Percentiles rank a stretch among this genome's conserved stretches.
These are phyloP conservation scores for Zaprionus davidi DNA, from an alignment of 1,140 invertebrate species.

Conservation along the genomic window DNA sequence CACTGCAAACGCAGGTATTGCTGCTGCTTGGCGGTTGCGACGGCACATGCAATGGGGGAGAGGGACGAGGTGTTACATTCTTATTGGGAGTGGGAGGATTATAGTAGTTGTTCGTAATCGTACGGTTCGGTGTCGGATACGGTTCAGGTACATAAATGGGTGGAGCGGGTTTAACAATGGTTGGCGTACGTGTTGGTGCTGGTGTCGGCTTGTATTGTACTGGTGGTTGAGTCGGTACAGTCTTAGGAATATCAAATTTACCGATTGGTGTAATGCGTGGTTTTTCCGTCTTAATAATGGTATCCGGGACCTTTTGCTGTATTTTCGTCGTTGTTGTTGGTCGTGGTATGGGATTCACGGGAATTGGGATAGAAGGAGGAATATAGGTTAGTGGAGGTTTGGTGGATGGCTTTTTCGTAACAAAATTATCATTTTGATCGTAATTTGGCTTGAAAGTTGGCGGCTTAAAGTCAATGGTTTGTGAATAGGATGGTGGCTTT, in stretches of 20 bases:
- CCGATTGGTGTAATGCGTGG: slow-evolving; percentile 68
- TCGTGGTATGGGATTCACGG: slow-evolving; percentile 53
- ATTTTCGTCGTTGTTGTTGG: slow-evolving; percentile 56
- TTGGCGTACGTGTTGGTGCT: slow-evolving; percentile 45
- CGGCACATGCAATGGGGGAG: slow-evolving; percentile 62
- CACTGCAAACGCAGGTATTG: slow-evolving; percentile 74
- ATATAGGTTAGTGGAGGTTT: slow-evolving; percentile 78
- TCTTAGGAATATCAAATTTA: slow-evolving; percentile 73
- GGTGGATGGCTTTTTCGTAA: slow-evolving; percentile 59
- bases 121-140: slow-evolving; percentile 5
- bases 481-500: slow-evolving; percentile 53
- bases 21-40: slow-evolving; percentile 57
- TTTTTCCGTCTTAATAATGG: slow-evolving; percentile 77
- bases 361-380: slow-evolving; percentile 77
- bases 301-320: slow-evolving; percentile 79
- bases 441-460: slow-evolving; percentile 69
- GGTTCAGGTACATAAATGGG: slow-evolving; percentile 43
- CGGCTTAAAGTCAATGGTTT: slow-evolving; percentile 55
- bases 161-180: slow-evolving; percentile 39
- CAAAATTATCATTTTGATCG: slow-evolving; percentile 67
- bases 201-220: slow-evolving; percentile 54
- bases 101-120: slow-evolving; percentile 17
- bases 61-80: slow-evolving; percentile 78
- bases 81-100: slow-evolving; percentile 34
- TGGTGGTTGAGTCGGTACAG: slow-evolving; percentile 35